A percentile compares a stretch with the other conserved stretches of the same genome.
These are phyloP conservation scores for Drosophila pallidifrons DNA, from an alignment of 1,140 invertebrate species.

Conservation along the genomic window DNA sequence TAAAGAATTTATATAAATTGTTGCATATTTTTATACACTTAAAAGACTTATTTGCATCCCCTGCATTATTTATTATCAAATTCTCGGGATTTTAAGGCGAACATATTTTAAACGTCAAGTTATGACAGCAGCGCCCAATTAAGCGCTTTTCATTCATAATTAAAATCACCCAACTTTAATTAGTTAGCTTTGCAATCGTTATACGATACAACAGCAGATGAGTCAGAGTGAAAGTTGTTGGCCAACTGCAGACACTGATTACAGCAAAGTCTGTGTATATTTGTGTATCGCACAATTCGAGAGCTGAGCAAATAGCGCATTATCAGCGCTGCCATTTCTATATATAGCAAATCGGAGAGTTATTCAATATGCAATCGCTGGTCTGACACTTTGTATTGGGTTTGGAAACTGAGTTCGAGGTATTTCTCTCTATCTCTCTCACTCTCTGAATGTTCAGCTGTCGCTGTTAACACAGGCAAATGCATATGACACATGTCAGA, in stretches of 20 bases:
- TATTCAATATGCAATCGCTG: constrained; percentile 53
- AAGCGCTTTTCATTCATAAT: not conserved
- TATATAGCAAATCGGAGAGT: constrained; percentile 62
- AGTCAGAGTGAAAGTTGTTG: not conserved
- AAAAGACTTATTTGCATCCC: too few relatives aligned
- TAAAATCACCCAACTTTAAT: not conserved
- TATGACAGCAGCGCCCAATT: not conserved
- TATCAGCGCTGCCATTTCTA: constrained; percentile 16
- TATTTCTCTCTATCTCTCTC: too few relatives aligned
- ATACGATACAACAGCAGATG: not conserved
- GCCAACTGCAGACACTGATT: not conserved
- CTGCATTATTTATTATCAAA: too few relatives aligned
- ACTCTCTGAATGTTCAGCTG: constrained; percentile 51
- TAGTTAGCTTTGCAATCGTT: not conserved
- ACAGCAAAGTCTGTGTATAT: not conserved
- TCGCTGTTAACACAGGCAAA: constrained; percentile 63
- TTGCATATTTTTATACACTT: not conserved
- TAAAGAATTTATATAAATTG: not conserved
- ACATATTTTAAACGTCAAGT: too few relatives aligned
- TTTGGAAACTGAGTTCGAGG: too few relatives aligned
- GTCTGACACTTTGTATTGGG: constrained; percentile 5
- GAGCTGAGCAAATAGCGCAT: constrained; percentile 48
- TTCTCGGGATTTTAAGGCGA: too few relatives aligned
- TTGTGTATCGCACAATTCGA: constrained; percentile 6
- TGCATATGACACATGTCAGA: constrained; percentile 77